Evolutionary conservation across 2,888 invertebrate species (phyloP).

Genomic region (Troides helena): DNA sequence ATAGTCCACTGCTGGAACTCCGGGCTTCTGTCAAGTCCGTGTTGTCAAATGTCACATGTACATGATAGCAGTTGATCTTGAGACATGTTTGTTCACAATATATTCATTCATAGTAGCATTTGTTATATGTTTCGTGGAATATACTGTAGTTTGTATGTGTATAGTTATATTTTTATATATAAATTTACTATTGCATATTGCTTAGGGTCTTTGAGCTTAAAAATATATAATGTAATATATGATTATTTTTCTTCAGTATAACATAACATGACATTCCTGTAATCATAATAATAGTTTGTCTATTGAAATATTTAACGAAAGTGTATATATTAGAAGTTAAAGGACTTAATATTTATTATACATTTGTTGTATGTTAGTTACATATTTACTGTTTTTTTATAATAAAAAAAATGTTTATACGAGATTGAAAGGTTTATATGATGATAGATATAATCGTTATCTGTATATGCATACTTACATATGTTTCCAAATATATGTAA

Average conservation of each 20-base stretch:
- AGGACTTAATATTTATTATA: background rate
- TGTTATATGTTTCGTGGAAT: background rate
- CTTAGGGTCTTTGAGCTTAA: background rate
- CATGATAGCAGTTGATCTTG: too few relatives aligned
- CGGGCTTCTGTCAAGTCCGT: too few relatives aligned
- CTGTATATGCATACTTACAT: constrained; percentile 3
- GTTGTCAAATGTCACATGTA: too few relatives aligned
- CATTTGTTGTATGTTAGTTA: background rate
- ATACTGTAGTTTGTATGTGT: constrained; percentile 1
- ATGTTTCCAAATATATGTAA: background rate
- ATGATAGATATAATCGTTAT: background rate
- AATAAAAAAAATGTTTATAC: background rate
- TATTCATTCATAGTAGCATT: background rate
- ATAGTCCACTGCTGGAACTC: too few relatives aligned
- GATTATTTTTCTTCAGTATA: background rate
- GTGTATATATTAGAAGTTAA: background rate
- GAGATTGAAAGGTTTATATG: background rate
- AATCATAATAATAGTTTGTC: background rate
- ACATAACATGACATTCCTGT: constrained; percentile 22
- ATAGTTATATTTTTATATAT: constrained; percentile 7
- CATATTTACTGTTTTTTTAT: background rate
- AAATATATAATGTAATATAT: background rate
- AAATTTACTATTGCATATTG: background rate
- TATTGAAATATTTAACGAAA: background rate
- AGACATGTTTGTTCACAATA: too few relatives aligned